Percentiles rank a stretch among this genome's conserved stretches.
Evolutionary conservation across 2,888 invertebrate genomes (phyloP).

Genomic region (Rapana venosa): DNA sequence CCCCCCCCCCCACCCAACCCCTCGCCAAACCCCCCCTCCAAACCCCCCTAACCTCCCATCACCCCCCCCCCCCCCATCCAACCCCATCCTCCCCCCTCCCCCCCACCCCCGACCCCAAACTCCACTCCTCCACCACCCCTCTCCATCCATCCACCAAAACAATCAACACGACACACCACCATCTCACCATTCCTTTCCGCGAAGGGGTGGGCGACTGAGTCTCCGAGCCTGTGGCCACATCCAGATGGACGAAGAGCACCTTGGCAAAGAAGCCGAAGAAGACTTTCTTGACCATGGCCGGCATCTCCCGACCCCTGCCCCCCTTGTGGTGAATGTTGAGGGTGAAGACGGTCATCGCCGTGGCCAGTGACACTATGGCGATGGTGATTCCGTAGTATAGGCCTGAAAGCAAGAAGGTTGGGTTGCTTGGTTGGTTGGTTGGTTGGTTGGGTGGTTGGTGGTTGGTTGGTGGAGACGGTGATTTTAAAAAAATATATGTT

Average conservation of each 20-base stretch:
- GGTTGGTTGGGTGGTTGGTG: too few relatives aligned
- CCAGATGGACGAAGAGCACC: slow-evolving; percentile 72
- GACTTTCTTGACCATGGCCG: slow-evolving; percentile 84
- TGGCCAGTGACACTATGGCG: slow-evolving; percentile 80
- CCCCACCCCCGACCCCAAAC: too few relatives aligned
- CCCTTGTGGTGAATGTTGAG: slow-evolving; percentile 85
- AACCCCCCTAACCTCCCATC: neutral
- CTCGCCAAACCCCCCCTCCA: too few relatives aligned
- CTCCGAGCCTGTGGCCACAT: slow-evolving; percentile 33
- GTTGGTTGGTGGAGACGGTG: neutral
- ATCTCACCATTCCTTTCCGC: slow-evolving; percentile 39
- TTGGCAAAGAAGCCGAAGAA: slow-evolving; percentile 86
- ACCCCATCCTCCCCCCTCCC: too few relatives aligned
- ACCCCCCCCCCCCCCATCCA: too few relatives aligned
- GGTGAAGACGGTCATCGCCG: slow-evolving; percentile 80
- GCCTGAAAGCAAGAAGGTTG: slow-evolving; percentile 74
- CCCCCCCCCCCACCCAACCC: too few relatives aligned
- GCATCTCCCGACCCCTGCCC: slow-evolving; percentile 88
- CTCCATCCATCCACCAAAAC: too few relatives aligned
- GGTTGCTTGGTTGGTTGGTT: too few relatives aligned
- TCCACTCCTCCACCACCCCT: too few relatives aligned
- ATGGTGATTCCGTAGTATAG: slow-evolving; percentile 83
- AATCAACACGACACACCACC: neutral
- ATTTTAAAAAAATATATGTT: neutral
- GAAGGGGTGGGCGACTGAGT: neutral